Evolutionary conservation across 2,113 vertebrate genomes (phyloP), one percentile per base, ranked within the genome.

Genomic region (Poicephalus gulielmi): DNA sequence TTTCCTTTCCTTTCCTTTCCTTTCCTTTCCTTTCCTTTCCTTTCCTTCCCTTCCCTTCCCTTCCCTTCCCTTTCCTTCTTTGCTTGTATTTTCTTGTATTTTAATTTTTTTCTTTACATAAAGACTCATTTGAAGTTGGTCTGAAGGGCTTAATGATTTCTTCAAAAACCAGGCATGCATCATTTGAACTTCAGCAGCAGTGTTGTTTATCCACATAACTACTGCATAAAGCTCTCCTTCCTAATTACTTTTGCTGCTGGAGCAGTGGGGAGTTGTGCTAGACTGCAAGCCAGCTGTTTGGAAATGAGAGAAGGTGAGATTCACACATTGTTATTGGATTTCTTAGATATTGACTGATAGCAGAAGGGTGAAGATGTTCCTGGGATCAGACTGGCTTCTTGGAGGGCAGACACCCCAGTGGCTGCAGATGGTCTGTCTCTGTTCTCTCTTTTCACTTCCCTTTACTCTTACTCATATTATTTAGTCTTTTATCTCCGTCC

Each of bases 271-370:
- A n/a, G 13, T 49, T 86, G 49, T 77, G 60, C n/a, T 46, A 67
- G 41, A 63, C 31, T 59, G 67, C 30, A 77, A 91, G 37, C 5
- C 39, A 88, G 73, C 7, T 0, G 0, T 63, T 94, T 50, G n/a
- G 43, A 86, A 90, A 91, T 50, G 55, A 94, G 50, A 16, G 69
- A 90, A 97, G 30, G 68, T 94, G 86, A 91, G 86, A 82, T 91
- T 96, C 92, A 95, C 86, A 90, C 8, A 0, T 75, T 59, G 23
- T 49, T 92, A 91, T 75, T 94, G 73, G 47, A 78, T 94, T 94
- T 94, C 76, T 82, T 70, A 41, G 10, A 44, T 88, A 86, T 43
- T 5, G 31, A 49, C 37, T 39, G n/a, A 30, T 14, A 44, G 43
- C 25, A 73, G 76, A 62, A 90, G 24, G 15, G 7, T 74, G 46